These are phyloP conservation scores for Pao palembangensis DNA, from an alignment of 2,113 vertebrate species.

Conservation along the genomic window DNA sequence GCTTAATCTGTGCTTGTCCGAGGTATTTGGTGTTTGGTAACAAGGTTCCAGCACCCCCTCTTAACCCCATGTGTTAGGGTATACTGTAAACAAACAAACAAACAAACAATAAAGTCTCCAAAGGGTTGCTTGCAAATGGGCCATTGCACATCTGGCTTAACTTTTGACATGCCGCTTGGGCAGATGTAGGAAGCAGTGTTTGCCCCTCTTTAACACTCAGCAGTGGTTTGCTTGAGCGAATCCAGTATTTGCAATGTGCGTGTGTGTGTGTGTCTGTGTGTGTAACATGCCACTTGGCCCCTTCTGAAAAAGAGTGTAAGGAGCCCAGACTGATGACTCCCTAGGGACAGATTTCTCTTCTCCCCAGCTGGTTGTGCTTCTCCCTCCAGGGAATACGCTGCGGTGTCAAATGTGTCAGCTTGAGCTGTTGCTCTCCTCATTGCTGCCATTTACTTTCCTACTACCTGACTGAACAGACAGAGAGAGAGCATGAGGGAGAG, in stretches of 20 bases:
- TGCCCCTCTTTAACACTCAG: no score
- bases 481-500: neutral
- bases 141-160: conserved; percentile 11
- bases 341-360: conserved; percentile 63
- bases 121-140: conserved; percentile 57
- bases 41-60: conserved; percentile 50
- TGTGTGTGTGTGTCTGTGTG: conserved; percentile 22
- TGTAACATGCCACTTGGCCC: conserved; percentile 55
- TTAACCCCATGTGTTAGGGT: conserved; percentile 68
- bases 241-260: no score
- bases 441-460: conserved; percentile 47
- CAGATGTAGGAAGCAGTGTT: conserved; percentile 60
- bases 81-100: conserved; percentile 73
- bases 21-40: conserved; percentile 71
- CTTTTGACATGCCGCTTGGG: no score
- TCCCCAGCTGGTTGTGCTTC: conserved; percentile 36
- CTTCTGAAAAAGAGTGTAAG: conserved; percentile 47
- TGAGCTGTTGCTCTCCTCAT: conserved; percentile 61
- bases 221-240: no score
- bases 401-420: conserved; percentile 60
- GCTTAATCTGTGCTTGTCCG: conserved; percentile 63
- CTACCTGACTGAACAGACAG: conserved; percentile 27
- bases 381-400: conserved; percentile 56
- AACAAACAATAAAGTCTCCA: no score
- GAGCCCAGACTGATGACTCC: conserved; percentile 63